Conservation (phyloP, 2,797 vertebrate species). For the Molothrus aeneus region DNA sequence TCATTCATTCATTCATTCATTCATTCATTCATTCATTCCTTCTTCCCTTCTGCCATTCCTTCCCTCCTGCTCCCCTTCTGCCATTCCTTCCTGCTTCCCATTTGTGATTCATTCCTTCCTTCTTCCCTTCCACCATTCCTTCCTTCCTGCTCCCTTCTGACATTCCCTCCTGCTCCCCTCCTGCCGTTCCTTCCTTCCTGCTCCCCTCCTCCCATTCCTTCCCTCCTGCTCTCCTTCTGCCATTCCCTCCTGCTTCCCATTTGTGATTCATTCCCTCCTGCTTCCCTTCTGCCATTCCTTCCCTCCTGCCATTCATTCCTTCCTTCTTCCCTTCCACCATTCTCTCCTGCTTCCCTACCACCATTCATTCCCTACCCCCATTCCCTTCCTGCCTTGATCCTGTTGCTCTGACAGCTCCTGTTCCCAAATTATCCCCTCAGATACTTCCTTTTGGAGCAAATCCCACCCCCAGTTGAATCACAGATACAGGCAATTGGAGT, state of each 20-base stretch:
- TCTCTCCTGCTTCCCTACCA: rapidly evolving
- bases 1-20: too few relatives aligned
- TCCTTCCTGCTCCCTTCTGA: not conserved
- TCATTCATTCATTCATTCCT: too few relatives aligned
- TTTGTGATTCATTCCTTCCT: not conserved
- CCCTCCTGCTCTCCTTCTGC: too few relatives aligned
- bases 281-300: rapidly evolving
- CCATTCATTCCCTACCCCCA: not conserved
- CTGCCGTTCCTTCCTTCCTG: rapidly evolving
- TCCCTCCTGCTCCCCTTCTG: not conserved
- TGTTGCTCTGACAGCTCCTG: not conserved
- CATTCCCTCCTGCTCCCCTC: not conserved
- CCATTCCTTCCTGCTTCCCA: not conserved
- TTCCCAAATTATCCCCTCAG: not conserved
- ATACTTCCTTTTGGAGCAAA: not conserved
- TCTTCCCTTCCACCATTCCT: rapidly evolving
- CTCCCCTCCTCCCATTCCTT: rapidly evolving
- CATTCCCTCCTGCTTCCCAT: rapidly evolving
- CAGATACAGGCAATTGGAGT: not conserved
- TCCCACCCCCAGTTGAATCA: too few relatives aligned
- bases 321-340: rapidly evolving
- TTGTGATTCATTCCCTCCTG: rapidly evolving
- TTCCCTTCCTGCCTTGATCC: not conserved
- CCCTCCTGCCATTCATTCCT: too few relatives aligned
- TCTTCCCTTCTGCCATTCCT: too few relatives aligned